These are phyloP conservation scores for Tinea pellionella DNA, from an alignment of 2,888 invertebrate species.

Conservation along the genomic window DNA sequence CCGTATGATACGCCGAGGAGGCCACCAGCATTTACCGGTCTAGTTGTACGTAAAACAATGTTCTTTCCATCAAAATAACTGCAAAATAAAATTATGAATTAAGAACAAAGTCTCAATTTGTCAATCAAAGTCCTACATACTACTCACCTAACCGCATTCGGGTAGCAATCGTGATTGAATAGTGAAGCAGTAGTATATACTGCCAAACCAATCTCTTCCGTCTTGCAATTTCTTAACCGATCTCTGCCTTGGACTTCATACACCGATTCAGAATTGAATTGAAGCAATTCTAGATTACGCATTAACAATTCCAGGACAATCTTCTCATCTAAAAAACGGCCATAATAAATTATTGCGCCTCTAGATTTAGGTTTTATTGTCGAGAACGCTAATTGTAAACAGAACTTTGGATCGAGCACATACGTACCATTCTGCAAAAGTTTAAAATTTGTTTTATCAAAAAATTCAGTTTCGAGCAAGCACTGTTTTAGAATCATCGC, in stretches of 20 bases:
- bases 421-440: conserved; percentile 32
- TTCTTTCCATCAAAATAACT: conserved; percentile 81
- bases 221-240: conserved; percentile 59
- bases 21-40: conserved; percentile 74
- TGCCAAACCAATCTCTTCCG: conserved; percentile 74
- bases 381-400: not conserved
- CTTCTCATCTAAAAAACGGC: conserved; percentile 31
- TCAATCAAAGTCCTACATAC: no score
- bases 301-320: conserved; percentile 73
- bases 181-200: conserved; percentile 81
- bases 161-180: conserved; percentile 88
- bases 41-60: conserved; percentile 75
- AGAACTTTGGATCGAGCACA: no score
- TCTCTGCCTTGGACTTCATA: conserved; percentile 73
- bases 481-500: conserved; percentile 79
- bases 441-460: conserved; percentile 45
- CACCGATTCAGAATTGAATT: conserved; percentile 89
- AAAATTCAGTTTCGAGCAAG: conserved; percentile 76
- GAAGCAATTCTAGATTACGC: conserved; percentile 78
- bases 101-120: no score
- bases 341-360: no score
- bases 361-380: no score
- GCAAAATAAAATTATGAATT: no score
- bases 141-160: conserved; percentile 78
- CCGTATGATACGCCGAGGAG: conserved; percentile 86